These are phyloP conservation scores for Centropyge bicolor DNA, from an alignment of 2,797 vertebrate species.

Conservation along the genomic window DNA sequence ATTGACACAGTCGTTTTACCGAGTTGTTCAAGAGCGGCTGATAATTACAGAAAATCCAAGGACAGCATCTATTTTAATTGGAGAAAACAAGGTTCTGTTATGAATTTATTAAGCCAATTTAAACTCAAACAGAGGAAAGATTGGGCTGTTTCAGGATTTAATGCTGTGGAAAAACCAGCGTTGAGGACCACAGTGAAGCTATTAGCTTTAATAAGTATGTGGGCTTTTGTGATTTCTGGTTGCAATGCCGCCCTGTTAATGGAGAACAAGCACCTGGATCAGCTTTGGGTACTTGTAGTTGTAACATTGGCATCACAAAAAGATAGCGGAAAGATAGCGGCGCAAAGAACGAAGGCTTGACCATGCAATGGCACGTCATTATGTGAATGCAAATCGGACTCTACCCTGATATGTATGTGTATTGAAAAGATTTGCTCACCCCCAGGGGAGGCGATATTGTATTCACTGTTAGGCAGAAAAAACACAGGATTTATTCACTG, in stretches of 20 bases:
- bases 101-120: constrained; percentile 32
- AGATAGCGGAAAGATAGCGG: constrained; percentile 4
- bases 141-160: constrained; percentile 21
- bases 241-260: neutral
- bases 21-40: constrained; percentile 24
- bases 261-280: constrained; percentile 5
- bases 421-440: neutral
- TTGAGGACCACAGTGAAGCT: constrained; percentile 5
- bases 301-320: neutral
- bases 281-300: neutral
- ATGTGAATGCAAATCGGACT: neutral
- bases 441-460: neutral
- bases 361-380: too few relatives aligned
- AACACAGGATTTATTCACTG: neutral
- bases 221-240: constrained; percentile 3
- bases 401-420: neutral
- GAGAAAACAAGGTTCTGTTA: constrained; percentile 23
- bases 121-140: constrained; percentile 15
- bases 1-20: constrained; percentile 29
- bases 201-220: constrained; percentile 16
- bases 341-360: too few relatives aligned
- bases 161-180: neutral
- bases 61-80: constrained; percentile 26
- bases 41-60: constrained; percentile 44
- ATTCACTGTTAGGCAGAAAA: neutral